These are phyloP conservation scores for Ranitomeya imitator DNA, from an alignment of 2,113 vertebrate species.

Conservation along the genomic window DNA sequence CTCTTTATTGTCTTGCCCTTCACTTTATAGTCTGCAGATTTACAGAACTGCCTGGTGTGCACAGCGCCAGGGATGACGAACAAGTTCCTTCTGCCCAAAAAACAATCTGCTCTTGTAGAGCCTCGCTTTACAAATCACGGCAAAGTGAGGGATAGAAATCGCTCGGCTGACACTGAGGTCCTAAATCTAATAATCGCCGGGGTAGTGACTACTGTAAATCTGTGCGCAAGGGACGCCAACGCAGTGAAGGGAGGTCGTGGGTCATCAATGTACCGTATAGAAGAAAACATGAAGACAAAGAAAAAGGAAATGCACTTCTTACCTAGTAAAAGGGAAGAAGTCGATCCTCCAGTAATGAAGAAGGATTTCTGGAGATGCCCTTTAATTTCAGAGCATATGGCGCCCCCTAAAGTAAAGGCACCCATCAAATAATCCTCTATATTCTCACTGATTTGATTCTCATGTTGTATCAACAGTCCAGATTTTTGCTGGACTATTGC, in stretches of 20 bases:
- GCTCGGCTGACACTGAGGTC: constrained; percentile 1
- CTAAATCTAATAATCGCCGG: background rate
- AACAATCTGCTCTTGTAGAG: background rate
- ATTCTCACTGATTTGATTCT: too few species aligned
- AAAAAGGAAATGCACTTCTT: too few species aligned
- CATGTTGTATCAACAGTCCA: too few species aligned
- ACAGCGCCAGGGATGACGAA: background rate
- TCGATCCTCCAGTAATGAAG: background rate
- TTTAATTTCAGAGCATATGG: too few species aligned
- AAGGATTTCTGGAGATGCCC: background rate
- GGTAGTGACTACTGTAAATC: constrained; percentile 2
- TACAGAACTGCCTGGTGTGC: background rate
- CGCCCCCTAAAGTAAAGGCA: too few species aligned
- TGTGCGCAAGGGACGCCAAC: background rate
- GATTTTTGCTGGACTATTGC: too few species aligned
- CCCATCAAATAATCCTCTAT: too few species aligned
- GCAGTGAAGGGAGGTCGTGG: background rate
- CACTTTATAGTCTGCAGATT: background rate
- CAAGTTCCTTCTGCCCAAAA: background rate
- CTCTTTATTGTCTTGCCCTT: too few species aligned
- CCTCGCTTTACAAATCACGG: background rate
- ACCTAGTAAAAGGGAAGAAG: background rate
- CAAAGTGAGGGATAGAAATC: constrained; percentile 12
- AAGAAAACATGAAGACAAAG: background rate
- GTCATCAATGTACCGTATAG: background rate